These are phyloP conservation scores for Eremobia ochroleuca DNA, from an alignment of 2,888 invertebrate species.

Conservation along the genomic window DNA sequence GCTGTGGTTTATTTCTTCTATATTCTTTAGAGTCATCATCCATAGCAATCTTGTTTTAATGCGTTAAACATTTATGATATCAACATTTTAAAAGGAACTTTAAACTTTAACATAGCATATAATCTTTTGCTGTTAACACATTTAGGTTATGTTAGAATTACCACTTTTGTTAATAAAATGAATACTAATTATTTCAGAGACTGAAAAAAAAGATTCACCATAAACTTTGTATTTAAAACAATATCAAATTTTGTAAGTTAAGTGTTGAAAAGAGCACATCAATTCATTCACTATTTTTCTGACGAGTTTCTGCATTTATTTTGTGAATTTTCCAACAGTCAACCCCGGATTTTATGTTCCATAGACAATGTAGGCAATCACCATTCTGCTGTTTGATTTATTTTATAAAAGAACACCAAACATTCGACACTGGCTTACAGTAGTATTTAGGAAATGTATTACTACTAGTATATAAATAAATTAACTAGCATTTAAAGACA, in stretches of 20 bases:
- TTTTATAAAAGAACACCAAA: background rate
- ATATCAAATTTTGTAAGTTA: constrained; percentile 57
- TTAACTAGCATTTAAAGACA: too few relatives aligned
- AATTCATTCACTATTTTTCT: constrained; percentile 60
- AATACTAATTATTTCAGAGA: constrained; percentile 48
- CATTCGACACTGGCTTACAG: too few relatives aligned
- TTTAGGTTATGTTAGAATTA: constrained; percentile 81
- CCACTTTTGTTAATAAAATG: constrained; percentile 68
- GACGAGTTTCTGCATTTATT: constrained; percentile 64
- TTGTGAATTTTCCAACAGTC: constrained; percentile 63
- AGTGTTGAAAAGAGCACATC: constrained; percentile 53
- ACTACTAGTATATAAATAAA: background rate
- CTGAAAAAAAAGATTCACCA: constrained; percentile 62
- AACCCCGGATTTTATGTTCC: constrained; percentile 53
- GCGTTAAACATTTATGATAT: constrained; percentile 74
- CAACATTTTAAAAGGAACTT: constrained; percentile 68
- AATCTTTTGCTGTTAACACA: constrained; percentile 70
- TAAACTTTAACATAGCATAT: constrained; percentile 56
- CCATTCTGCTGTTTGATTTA: background rate
- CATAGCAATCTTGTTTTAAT: constrained; percentile 85
- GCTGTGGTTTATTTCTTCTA: constrained; percentile 93
- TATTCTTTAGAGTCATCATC: constrained; percentile 91
- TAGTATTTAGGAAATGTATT: background rate
- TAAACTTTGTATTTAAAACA: constrained; percentile 43
- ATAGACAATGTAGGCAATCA: constrained; percentile 16